phyloP scores from a whole-genome alignment of 2,888 invertebrate species.

The Gerosis bhagava region DNA sequence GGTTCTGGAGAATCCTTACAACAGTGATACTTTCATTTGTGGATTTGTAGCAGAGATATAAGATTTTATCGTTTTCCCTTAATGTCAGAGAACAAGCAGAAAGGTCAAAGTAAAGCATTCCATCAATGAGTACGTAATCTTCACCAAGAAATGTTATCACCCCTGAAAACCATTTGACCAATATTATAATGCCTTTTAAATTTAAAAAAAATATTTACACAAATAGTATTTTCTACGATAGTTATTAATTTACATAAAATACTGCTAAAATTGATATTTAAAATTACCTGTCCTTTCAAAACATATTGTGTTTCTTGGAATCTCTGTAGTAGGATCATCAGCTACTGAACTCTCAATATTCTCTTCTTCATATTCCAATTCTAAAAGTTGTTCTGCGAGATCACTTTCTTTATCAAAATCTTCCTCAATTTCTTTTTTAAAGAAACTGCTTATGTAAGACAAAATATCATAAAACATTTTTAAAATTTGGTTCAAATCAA shows the following conservation, averaged over 20 bases:
- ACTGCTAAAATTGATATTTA: background rate
- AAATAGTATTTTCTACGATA: too few species aligned
- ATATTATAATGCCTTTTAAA: too few species aligned
- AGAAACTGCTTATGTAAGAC: conserved; percentile 61
- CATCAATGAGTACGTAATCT: conserved; percentile 82
- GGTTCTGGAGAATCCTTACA: conserved; percentile 80
- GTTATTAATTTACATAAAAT: too few species aligned
- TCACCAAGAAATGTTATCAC: conserved; percentile 79
- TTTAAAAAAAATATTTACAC: too few species aligned
- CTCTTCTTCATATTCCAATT: conserved; percentile 55
- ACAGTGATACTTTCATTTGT: conserved; percentile 70
- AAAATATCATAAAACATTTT: conserved; percentile 72
- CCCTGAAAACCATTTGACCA: conserved; percentile 80
- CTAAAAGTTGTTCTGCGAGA: conserved; percentile 61
- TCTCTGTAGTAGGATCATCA: conserved; percentile 30
- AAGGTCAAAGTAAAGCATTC: conserved; percentile 77
- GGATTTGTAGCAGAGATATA: conserved; percentile 79
- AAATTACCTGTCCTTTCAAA: conserved; percentile 68
- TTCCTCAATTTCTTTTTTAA: conserved; percentile 43
- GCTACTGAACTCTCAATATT: conserved; percentile 21
- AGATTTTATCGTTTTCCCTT: conserved; percentile 76
- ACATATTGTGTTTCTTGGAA: conserved; percentile 50
- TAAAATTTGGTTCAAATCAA: conserved; percentile 22
- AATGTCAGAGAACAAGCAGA: conserved; percentile 55
- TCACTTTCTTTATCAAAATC: conserved; percentile 56